Base-by-base conservation (phyloP, 2,797 vertebrate genomes). In the Lates japonicus region DNA sequence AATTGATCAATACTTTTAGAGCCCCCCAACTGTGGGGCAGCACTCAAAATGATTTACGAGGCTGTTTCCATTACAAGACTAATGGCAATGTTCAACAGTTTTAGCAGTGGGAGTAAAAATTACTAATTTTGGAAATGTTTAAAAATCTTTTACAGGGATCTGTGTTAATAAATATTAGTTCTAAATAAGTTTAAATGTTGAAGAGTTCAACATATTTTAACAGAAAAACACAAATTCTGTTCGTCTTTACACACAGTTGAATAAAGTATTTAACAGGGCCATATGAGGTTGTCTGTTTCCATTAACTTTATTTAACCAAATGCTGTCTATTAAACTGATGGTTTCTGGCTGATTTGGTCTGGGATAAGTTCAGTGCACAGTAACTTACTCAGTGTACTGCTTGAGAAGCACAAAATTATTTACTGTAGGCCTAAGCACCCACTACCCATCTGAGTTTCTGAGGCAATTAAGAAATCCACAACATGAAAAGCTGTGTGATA, bases 1-100 rank as follows among this genome's bases (percentile, higher is more conserved):
- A 69, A 80, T 76, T 68, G 20, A 80, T 69, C n/a, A 70, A 31
- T 69, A 42, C 46, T 12, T 83, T 70, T 60, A 73, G 62, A n/a
- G n/a, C 35, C 25, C 7, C 25, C 82, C 13, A 48, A 31, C 60
- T 68, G 41, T 55, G 13, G 66, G 20, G 52, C 49, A 81, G 14
- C 14, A 49, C 25, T 63, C 35, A 57, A 59, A 54, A 73, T 41
- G 2, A 62, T 20, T 61, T 29, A 39, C 25, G 9, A n/a, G 19
- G 5, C 49, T 49, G 31, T 4, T 48, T 68, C 22, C 5, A 67
- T 60, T 54, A 63, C 11, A 74, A 60, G 65, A 61, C 9, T 29
- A 54, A 79, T 63, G 44, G 37, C 19, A 25, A 63, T 0, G 52
- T 22, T 65, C 0, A n/a, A 55, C 37, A 25, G 19, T 48, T 49